These are phyloP conservation scores for Pyrgilauda ruficollis DNA, from an alignment of 2,113 vertebrate genomes.

Conservation along the genomic window DNA sequence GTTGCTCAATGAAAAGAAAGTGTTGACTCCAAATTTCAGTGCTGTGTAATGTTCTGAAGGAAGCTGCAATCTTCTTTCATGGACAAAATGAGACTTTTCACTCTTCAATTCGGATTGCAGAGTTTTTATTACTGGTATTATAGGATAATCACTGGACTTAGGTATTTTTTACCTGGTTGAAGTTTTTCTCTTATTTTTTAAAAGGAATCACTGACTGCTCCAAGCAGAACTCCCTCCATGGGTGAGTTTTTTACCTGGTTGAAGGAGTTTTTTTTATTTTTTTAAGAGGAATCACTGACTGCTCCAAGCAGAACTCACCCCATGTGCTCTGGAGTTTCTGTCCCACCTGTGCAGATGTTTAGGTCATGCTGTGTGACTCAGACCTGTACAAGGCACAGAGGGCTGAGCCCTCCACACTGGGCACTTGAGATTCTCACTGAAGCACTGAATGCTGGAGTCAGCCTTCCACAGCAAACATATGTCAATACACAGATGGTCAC, in stretches of 20 bases:
- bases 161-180: background rate
- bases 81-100: conserved; percentile 26
- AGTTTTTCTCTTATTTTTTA: background rate
- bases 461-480: conserved; percentile 21
- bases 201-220: background rate
- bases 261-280: background rate
- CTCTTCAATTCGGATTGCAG: background rate
- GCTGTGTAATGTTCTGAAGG: conserved; percentile 32
- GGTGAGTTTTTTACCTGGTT: background rate
- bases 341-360: background rate
- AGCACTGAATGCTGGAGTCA: background rate
- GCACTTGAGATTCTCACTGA: background rate
- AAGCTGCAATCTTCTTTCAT: conserved; percentile 1
- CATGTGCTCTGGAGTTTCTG: background rate
- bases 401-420: background rate
- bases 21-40: conserved; percentile 37
- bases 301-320: background rate
- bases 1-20: conserved; percentile 34
- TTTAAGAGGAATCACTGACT: background rate
- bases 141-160: background rate
- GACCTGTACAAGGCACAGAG: background rate
- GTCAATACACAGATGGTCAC: conserved; percentile 42
- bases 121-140: background rate
- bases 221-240: background rate
- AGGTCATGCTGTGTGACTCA: background rate